Evolutionary conservation across 1,140 invertebrate genomes (phyloP).

Genomic region (Pseudomyrmex cubaensis): DNA sequence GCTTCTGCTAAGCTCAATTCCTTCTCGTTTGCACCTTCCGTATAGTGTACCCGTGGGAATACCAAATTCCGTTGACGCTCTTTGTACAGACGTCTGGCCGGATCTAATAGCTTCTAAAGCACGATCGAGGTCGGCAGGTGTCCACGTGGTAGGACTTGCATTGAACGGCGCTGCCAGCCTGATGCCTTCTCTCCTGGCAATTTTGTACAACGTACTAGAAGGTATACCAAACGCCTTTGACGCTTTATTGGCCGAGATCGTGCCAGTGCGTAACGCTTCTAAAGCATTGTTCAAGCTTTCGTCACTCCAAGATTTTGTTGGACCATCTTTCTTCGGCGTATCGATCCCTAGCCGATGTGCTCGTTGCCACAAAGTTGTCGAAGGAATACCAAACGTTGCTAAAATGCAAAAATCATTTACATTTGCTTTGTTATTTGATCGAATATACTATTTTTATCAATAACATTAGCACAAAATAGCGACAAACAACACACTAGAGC

Average conservation of each 20-base stretch:
- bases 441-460: too few relatives aligned
- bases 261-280: conserved; percentile 91
- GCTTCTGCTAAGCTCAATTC: conserved; percentile 93
- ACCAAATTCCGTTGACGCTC: conserved; percentile 93
- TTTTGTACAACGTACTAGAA: conserved; percentile 95
- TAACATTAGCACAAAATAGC: not conserved
- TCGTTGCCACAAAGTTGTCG: conserved; percentile 95
- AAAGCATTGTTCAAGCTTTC: conserved; percentile 92
- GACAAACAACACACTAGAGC: not conserved
- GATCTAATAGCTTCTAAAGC: conserved; percentile 93
- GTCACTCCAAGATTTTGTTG: conserved; percentile 94
- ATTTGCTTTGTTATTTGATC: not conserved
- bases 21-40: conserved; percentile 94
- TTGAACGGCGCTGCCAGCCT: conserved; percentile 94
- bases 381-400: conserved; percentile 94
- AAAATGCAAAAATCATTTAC: conserved; percentile 83
- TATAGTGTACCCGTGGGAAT: conserved; percentile 95
- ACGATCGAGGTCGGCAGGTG: conserved; percentile 92
- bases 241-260: conserved; percentile 95
- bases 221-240: conserved; percentile 96
- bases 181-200: conserved; percentile 94
- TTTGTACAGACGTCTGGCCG: conserved; percentile 93
- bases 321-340: conserved; percentile 95
- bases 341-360: conserved; percentile 94
- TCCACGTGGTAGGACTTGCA: conserved; percentile 95